Evolutionary conservation across 2,797 vertebrate genomes (phyloP), one percentile per base, ranked within the genome.

Genomic region (Delichon dasypus): DNA sequence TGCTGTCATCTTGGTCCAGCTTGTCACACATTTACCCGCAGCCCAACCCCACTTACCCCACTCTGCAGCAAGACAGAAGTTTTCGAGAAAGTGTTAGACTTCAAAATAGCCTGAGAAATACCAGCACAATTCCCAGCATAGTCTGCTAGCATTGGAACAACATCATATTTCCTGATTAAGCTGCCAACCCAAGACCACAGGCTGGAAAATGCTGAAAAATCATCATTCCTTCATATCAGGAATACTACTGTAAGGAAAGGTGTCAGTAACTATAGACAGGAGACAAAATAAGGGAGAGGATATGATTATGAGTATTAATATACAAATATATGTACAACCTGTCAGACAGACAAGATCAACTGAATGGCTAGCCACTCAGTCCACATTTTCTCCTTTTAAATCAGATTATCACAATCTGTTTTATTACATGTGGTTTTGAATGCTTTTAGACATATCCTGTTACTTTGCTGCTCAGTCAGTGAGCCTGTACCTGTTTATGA

Each of bases 161-260:
- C 34, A 64, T 66, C 34, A 6, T 50, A 44, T 89, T 92, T 89
- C 73, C 88, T 81, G 36, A 90, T 88, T 78, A 75, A 72, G 22
- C 40, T 78, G 29, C 70, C 55, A 91, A 17, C 51, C 47, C 51
- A 53, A 66, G 79, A 78, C 38, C 18, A 36, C 45, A 70, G 73
- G 26, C 32, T 89, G 58, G 50, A 92, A 92, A 85, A 62, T 86
- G 66, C 51, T 81, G 79, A 86, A 45, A 89, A 92, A 70, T 51
- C 8, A 4, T 47, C 15, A 60, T 66, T 83, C 29, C 78, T 72
- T 77, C 44, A 7, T 50, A 65, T 64, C 23, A 30, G 78, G 44
- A 75, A 45, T 30, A 64, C 4, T 32, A 29, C 23, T 38, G 19
- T 70, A 64, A 86, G 58, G 57, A 62, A 77, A 88, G 80, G 9